Base-by-base conservation (phyloP, 1,140 invertebrate genomes). In the Lanistes nyassanus region DNA sequence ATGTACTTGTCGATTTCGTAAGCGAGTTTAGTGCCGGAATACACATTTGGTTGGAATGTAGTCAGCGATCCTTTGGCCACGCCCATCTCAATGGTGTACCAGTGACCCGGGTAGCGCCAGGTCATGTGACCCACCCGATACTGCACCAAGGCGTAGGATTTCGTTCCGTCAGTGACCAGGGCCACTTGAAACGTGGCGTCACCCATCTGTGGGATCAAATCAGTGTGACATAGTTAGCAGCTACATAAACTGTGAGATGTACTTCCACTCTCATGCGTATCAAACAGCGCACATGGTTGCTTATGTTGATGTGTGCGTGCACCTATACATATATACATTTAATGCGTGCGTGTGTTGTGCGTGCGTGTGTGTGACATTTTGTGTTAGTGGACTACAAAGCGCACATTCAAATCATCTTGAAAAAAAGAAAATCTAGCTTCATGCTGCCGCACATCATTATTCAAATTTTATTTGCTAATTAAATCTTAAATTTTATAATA, bases 141-240 rank as follows among this genome's bases (percentile, higher is more conserved):
- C 11, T 67, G 42, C 9, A 67, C 65, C 36, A 67, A n/a, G n/a
- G 65, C 65, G 39, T 67, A 67, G n/a, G 65, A 67, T 37, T 7
- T 39, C 36, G 42, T 4, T 39, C 65, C 34, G 39, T 67, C 65
- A 39, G 65, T 36, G 42, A 67, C 42, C 19, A 67, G 65, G 42
- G 65, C 65, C 39, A 67, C 23, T 39, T 67, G 65, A 29, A 67
- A 67, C 26, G 65, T 67, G 16, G 65, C 65, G n/a, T 67, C 65
- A n/a, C 65, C 65, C 26, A 39, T 37, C 23, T 67, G 36, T 11
- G 56, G 9, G 29, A 26, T 9, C 9, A 60, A 60, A 60, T n/a
- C 11, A n/a, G 9, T n/a, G n/a, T 23, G 51, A 53, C 13, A 53
- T 13, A 53, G n/a, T n/a, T n/a, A n/a, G 13, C 13, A 13, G 13